Evolutionary conservation across 2,888 invertebrate species (phyloP).

Genomic region (Altica lythri): DNA sequence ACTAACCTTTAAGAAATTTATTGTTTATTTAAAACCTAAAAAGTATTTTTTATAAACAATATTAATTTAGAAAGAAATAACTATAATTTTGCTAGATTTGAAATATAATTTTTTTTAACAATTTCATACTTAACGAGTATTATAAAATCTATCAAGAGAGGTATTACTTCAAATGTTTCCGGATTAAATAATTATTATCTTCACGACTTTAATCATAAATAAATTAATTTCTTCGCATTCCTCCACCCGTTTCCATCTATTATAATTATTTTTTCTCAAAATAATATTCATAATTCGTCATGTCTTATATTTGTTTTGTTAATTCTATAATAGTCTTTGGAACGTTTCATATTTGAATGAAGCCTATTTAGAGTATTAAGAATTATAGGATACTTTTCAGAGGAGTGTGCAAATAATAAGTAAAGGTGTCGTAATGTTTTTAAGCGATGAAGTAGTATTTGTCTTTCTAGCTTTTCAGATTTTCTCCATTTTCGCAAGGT

Average conservation of each 20-base stretch:
- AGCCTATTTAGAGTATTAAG: slow-evolving; percentile 40
- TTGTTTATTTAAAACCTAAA: no score
- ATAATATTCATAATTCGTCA: slow-evolving; percentile 15
- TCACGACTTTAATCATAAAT: neutral
- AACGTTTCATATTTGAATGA: slow-evolving; percentile 18
- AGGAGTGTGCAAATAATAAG: slow-evolving; percentile 50
- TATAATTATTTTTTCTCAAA: neutral
- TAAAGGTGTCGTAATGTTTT: slow-evolving; percentile 52
- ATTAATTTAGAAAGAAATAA: no score
- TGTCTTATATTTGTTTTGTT: neutral
- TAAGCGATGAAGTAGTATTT: slow-evolving; percentile 47
- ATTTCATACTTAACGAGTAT: no score
- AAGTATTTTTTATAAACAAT: no score
- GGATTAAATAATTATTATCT: no score
- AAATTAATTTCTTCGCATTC: neutral
- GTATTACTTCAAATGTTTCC: no score
- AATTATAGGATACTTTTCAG: slow-evolving; percentile 37
- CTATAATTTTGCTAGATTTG: no score
- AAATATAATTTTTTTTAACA: no score
- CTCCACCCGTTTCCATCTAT: neutral
- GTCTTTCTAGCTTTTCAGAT: slow-evolving; percentile 44
- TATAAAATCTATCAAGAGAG: no score
- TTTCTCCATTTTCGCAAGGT: slow-evolving; percentile 63
- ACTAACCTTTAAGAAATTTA: no score
- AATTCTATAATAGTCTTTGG: slow-evolving; percentile 5